A percentile compares a stretch with the other conserved stretches of the same genome.
phyloP scores from a whole-genome alignment of 2,888 invertebrate species.

The Sphaerophoria taeniata region DNA sequence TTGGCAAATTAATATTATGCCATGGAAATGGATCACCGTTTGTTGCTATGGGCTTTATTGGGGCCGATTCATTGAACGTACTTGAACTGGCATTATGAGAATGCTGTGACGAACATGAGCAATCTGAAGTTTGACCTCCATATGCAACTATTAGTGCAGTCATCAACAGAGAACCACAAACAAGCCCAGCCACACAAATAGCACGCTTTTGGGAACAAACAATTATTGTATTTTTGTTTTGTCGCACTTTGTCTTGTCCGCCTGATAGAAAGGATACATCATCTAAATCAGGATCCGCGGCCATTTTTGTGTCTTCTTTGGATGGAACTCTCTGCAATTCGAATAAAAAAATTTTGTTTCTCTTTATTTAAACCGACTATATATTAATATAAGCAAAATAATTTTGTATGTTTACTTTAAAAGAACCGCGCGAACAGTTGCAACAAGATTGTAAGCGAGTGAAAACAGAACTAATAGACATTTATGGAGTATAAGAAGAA shows the following conservation, averaged over 20 bases:
- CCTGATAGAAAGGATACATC: slow-evolving; percentile 74
- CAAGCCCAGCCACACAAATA: slow-evolving; percentile 90
- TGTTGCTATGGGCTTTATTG: slow-evolving; percentile 87
- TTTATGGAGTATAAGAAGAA: too few relatives aligned
- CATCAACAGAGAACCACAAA: slow-evolving; percentile 91
- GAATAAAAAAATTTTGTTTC: background rate
- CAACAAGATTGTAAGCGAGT: background rate
- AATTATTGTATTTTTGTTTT: slow-evolving; percentile 86
- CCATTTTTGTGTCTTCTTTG: slow-evolving; percentile 13
- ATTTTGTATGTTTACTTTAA: background rate
- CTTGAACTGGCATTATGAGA: slow-evolving; percentile 86
- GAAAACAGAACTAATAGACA: background rate
- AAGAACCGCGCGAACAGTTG: background rate
- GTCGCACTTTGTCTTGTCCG: slow-evolving; percentile 82
- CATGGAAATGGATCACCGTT: slow-evolving; percentile 91
- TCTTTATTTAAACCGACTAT: background rate
- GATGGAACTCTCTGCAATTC: background rate
- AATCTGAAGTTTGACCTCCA: slow-evolving; percentile 92
- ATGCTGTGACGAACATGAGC: slow-evolving; percentile 88
- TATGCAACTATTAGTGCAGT: slow-evolving; percentile 95
- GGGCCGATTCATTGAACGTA: slow-evolving; percentile 86
- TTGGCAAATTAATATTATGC: slow-evolving; percentile 90
- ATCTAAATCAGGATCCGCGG: slow-evolving; percentile 49
- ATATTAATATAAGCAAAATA: background rate
- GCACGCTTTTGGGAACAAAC: slow-evolving; percentile 95